Percentiles rank a stretch among this genome's conserved stretches.
Evolutionary conservation across 2,888 invertebrate genomes (phyloP).

Genomic region (Lasioglossum villosulum): DNA sequence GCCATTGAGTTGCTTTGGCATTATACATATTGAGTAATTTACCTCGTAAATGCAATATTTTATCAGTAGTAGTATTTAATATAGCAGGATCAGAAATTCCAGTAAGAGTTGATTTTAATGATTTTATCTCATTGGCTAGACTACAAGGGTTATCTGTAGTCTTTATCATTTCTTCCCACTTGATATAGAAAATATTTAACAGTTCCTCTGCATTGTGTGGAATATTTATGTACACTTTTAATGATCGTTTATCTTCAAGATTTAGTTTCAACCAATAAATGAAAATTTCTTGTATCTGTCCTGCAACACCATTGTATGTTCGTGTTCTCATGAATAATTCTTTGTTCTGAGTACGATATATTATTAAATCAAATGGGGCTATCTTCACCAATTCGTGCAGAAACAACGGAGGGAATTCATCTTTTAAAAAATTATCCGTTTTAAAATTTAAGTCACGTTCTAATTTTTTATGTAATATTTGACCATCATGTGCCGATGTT

Average conservation of each 20-base stretch:
- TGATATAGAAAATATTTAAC: neutral
- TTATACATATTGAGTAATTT: conserved; percentile 20
- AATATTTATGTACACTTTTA: conserved; percentile 12
- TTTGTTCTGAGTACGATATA: conserved; percentile 20
- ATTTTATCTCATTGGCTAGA: conserved; percentile 14
- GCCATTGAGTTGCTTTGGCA: neutral
- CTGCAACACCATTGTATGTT: neutral
- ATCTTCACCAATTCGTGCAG: conserved; percentile 27
- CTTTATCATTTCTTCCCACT: neutral
- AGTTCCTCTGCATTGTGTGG: conserved; percentile 17
- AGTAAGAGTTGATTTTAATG: neutral
- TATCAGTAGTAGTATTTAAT: neutral
- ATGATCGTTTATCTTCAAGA: conserved; percentile 35
- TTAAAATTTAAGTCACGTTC: neutral
- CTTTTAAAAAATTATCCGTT: neutral
- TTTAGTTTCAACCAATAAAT: conserved; percentile 43
- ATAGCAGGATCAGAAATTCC: neutral
- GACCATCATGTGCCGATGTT: neutral
- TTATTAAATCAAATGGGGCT: conserved; percentile 44
- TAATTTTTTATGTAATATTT: neutral
- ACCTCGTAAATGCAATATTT: neutral
- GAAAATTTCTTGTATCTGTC: conserved; percentile 14
- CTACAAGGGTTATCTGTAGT: conserved; percentile 8
- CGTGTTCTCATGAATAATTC: conserved; percentile 25
- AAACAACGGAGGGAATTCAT: conserved; percentile 22